Base-by-base conservation (phyloP, 2,113 vertebrate species). In the Centropus bengalensis region DNA sequence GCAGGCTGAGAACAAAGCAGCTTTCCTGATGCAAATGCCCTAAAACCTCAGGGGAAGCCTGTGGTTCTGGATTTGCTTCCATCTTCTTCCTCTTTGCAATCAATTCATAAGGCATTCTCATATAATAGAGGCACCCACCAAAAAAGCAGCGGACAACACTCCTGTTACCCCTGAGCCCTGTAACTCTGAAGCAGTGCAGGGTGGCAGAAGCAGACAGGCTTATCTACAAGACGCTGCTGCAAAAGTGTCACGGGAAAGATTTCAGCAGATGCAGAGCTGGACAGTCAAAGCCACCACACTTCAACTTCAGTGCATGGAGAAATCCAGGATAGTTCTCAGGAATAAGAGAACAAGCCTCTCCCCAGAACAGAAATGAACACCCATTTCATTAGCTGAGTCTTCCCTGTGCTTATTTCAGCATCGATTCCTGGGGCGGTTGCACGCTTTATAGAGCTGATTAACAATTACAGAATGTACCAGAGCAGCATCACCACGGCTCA, bases 401-500 rank as follows among this genome's bases (percentile, higher is more conserved):
- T 94, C 79, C 82, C 82, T 59, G 74, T 30, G 69, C 86, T 84
- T 68, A 40, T 84, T 94, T 55, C 63, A 80, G 69, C 82, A 81
- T 94, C 2, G 54, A 77, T 94, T 79, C 59, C 44, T 33, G 27
- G 2, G 63, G 38, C 3, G 5, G 77, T 12, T 70, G 66, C 2
- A 1, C 6, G 0, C 54, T 74, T 45, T 17, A 18, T 33, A 40
- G 40, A 0, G 1, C 78, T 88, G 89, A 83, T 94, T 44, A 90
- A 38, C 89, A 81, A 68, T 90, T 68, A 89, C 94, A 92, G 59
- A 68, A 80, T 68, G 92, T 94, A 83, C 91, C 74, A n/a, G 56
- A 83, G 82, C 87, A 55, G 24, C 68, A 42, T 33, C 32, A 0
- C 45, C 40, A 30, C 1, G 0, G 60, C 81, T 36, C 91, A 76